Percentiles rank a stretch among this genome's conserved stretches.
Conservation (phyloP, 1,140 invertebrate species). For the Lysiphlebus fabarum region DNA sequence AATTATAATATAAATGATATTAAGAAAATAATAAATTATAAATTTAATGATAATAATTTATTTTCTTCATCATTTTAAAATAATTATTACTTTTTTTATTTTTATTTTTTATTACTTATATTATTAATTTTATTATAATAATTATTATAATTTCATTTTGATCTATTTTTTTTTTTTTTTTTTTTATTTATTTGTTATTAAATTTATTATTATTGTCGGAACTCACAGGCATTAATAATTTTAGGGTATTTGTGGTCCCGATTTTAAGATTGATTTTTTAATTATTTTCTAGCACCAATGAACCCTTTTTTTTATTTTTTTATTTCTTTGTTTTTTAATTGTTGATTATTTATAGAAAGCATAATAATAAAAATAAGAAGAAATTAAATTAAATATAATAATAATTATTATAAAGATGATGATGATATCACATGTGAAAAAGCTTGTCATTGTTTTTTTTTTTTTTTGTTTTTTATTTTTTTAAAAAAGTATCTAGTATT, state of each 20-base stretch:
- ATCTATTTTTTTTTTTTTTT: background rate
- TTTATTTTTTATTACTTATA: constrained; percentile 2
- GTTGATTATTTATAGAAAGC: no score
- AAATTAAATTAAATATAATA: no score
- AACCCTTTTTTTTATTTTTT: background rate
- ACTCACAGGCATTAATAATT: constrained; percentile 11
- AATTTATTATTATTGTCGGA: constrained; percentile 21
- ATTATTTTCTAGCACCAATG: background rate
- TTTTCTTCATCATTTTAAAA: background rate
- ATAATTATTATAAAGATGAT: no score
- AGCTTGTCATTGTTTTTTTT: no score
- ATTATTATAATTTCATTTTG: background rate
- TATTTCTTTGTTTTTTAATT: no score
- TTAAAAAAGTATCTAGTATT: background rate
- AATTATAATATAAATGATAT: no score
- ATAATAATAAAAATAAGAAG: no score
- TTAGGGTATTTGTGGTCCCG: constrained; percentile 16
- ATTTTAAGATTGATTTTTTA: constrained; percentile 1
- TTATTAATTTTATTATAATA: background rate
- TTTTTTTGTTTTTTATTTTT: no score
- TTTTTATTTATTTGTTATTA: constrained; percentile 2
- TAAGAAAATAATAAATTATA: no score
- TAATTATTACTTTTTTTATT: constrained; percentile 7
- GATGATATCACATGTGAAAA: background rate
- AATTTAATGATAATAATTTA: no score